Evolutionary conservation across 1,140 invertebrate species (phyloP), one percentile per base, ranked within the genome.

Genomic region (Eueides isabella): DNA sequence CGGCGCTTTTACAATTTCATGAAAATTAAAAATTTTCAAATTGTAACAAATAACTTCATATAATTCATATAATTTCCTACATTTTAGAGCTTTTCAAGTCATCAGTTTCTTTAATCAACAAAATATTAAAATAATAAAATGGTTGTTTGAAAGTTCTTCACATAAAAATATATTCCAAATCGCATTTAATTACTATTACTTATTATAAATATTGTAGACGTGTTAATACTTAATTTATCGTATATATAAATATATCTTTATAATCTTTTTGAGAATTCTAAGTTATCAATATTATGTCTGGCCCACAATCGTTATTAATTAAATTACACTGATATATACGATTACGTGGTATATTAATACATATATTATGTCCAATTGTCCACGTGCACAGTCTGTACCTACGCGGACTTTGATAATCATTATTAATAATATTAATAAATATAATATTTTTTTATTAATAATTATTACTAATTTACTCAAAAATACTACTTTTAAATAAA

Each of bases 1-100:
- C 85, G 80, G 74, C 84, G 80, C 89, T 90, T 67, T 55, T 4
- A 4, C 23, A 55, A n/a, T 64, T 30, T 75, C 41, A 12, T 41
- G 26, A 66, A 73, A 67, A 71, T 64, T 35, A 31, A 5, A 35
- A 61, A 44, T 19, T 28, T 19, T 26, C 16, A 9, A 23, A 55
- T 55, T 55, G 2, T 23, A 26, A 55, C 23, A 12, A 55, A 0
- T 7, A 48, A 48, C 3, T 55, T 0, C 5, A 7, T 19, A 9
- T 19, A 44, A 44, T 44, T n/a, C n/a, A n/a, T 7, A 44, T 6
- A 16, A 9, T n/a, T n/a, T 44, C 0, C 6, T 44, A 19, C 6
- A n/a, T n/a, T 38, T 4, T 14, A 38, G 14, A 38, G 14, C 3
- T 38, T 38, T 38, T 38, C 5, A 38, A 38, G 3, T 16, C 31